Conservation (phyloP, 2,797 vertebrate genomes). For the Pempheris klunzingeri region DNA sequence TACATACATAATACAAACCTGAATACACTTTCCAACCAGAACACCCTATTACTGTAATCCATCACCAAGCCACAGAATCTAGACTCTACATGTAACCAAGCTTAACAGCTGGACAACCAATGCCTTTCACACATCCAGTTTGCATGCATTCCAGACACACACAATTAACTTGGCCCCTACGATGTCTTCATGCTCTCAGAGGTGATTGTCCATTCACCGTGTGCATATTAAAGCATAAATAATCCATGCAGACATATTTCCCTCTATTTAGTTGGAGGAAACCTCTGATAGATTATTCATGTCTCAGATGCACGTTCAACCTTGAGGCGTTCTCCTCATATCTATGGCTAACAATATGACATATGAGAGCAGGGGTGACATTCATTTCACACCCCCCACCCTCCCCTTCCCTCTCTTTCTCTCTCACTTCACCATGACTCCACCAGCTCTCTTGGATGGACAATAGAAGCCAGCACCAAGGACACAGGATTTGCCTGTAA, state of each 20-base stretch:
- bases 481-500: conserved; percentile 69
- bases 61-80: conserved; percentile 47
- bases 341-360: conserved; percentile 83
- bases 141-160: conserved; percentile 55
- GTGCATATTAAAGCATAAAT: conserved; percentile 87
- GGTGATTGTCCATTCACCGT: conserved; percentile 80
- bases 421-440: conserved; percentile 34
- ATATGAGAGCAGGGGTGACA: conserved; percentile 81
- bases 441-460: conserved; percentile 56
- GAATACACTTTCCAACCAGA: conserved; percentile 47
- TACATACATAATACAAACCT: conserved; percentile 67
- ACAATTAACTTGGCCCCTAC: conserved; percentile 68
- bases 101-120: conserved; percentile 31
- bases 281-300: conserved; percentile 87
- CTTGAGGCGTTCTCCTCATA: conserved; percentile 86
- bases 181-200: conserved; percentile 67
- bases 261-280: conserved; percentile 79
- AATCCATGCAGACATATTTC: conserved; percentile 84
- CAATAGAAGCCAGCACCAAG: conserved; percentile 66
- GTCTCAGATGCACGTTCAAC: conserved; percentile 82
- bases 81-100: conserved; percentile 41
- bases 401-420: conserved; percentile 12
- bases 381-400: conserved; percentile 62
- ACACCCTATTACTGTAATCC: conserved; percentile 63
- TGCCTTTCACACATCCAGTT: conserved; percentile 29